Evolutionary conservation across 2,888 invertebrate species (phyloP), one percentile per base, ranked within the genome.

Genomic region (Lasius platythorax): DNA sequence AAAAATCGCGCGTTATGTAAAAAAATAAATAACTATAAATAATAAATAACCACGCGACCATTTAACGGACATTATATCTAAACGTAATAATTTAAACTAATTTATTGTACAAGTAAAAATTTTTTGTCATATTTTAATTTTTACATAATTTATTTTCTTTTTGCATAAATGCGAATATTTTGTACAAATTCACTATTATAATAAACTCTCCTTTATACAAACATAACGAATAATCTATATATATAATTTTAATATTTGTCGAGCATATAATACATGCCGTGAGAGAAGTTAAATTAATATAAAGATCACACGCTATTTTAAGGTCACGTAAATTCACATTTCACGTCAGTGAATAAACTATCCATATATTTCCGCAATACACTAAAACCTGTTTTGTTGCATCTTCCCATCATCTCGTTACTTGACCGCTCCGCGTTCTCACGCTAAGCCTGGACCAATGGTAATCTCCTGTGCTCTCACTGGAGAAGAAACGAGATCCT

Each of bases 341-440:
- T 56, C 58, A 46, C 12, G 46, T 18, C 33, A 11, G 46, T 81
- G 79, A 81, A 81, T 81, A 81, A 61, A 74, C 73, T 72, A 79
- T 15, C 11, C 23, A 28, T 23, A 70, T 82, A 37, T 63, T 43
- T 78, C 73, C n/a, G 40, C 73, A 58, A 64, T 53, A 9, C 30
- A 9, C 23, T 9, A 66, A 74, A 93, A 93, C 93, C 92, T 89
- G 93, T 93, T 90, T 87, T 86, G 81, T 86, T 28, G 81, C 85
- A 86, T 82, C 79, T 82, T 79, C 72, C 50, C 76, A 70, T 81
- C 82, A 84, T 83, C 87, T 58, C 82, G 70, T 76, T 85, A 88
- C 92, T 91, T 92, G 92, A 93, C 93, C 92, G 91, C 89, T 85
- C 82, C 50, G 84, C 53, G 89, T 94, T 95, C 95, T 94, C 95